A percentile compares a stretch with the other conserved stretches of the same genome.
phyloP scores from a whole-genome alignment of 30 jellyfish, hydroid and myxozoan genomes.

The Nemopilema nomurai region DNA sequence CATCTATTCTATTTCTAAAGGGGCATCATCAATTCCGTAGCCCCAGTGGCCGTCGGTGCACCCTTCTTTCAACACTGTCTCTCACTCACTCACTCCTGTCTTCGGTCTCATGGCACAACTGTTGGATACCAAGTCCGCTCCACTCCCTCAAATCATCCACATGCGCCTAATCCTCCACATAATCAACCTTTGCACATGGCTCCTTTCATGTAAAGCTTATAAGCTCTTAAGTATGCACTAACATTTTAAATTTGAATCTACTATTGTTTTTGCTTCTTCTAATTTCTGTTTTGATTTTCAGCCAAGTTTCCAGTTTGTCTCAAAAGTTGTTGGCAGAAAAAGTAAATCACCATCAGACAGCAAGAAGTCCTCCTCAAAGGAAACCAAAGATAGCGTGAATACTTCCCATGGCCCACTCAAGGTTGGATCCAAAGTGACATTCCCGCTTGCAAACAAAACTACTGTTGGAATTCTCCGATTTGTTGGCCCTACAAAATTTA shows the following conservation, averaged over 20 bases:
- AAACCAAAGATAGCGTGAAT: not conserved
- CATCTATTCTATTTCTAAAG: too few relatives aligned
- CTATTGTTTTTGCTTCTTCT: not conserved
- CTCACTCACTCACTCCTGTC: not conserved
- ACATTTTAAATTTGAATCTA: too few relatives aligned
- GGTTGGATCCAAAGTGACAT: conserved; percentile 70
- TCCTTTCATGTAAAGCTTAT: too few relatives aligned
- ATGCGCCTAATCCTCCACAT: too few relatives aligned
- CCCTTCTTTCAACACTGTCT: not conserved
- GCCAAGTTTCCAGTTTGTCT: conserved; percentile 65
- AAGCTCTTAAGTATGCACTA: too few relatives aligned
- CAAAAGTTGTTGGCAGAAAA: conserved; percentile 62
- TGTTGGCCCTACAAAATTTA: conserved; percentile 83
- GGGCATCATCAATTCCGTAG: not conserved
- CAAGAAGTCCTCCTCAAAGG: not conserved
- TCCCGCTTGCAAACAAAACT: conserved; percentile 62
- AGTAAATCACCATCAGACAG: conserved; percentile 10
- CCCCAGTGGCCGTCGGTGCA: not conserved
- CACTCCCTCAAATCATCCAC: too few relatives aligned
- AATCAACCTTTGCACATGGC: too few relatives aligned
- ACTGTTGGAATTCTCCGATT: conserved; percentile 56
- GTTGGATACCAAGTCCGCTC: not conserved
- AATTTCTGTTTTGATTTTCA: conserved; percentile 12
- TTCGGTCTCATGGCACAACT: not conserved
- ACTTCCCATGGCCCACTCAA: conserved; percentile 10